Evolutionary conservation across 2,113 vertebrate genomes (phyloP).

Genomic region (Strix aluco): DNA sequence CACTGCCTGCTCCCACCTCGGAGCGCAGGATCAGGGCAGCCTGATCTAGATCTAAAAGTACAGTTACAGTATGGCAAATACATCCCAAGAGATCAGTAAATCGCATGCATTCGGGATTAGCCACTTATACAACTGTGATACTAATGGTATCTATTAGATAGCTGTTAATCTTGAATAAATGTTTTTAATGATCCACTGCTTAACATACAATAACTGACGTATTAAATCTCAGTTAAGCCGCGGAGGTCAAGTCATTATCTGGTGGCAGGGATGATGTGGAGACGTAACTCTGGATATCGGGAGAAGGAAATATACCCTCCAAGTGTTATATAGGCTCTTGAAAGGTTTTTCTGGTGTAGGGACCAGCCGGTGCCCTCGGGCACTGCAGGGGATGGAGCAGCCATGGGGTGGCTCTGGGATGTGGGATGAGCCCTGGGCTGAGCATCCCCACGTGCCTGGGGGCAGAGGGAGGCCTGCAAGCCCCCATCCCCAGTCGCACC

Average conservation of each 20-base stretch:
- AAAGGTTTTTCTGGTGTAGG: neutral
- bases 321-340: neutral
- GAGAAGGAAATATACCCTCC: neutral
- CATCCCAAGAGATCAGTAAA: neutral
- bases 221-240: neutral
- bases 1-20: neutral
- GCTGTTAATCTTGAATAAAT: slow-evolving; percentile 32
- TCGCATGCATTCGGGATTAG: neutral
- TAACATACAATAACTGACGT: neutral
- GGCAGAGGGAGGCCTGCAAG: neutral
- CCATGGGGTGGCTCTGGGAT: neutral
- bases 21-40: neutral
- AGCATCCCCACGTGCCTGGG: neutral
- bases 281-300: neutral
- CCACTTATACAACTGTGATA: neutral
- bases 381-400: neutral
- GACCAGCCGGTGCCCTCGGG: no score
- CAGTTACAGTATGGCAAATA: neutral
- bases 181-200: neutral
- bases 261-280: neutral
- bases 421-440: neutral
- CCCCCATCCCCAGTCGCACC: neutral
- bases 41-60: neutral
- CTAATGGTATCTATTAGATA: neutral
- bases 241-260: neutral